Percentiles rank a stretch among this genome's conserved stretches.
phyloP scores from a whole-genome alignment of 2,113 vertebrate species.

The Prionailurus viverrinus region DNA sequence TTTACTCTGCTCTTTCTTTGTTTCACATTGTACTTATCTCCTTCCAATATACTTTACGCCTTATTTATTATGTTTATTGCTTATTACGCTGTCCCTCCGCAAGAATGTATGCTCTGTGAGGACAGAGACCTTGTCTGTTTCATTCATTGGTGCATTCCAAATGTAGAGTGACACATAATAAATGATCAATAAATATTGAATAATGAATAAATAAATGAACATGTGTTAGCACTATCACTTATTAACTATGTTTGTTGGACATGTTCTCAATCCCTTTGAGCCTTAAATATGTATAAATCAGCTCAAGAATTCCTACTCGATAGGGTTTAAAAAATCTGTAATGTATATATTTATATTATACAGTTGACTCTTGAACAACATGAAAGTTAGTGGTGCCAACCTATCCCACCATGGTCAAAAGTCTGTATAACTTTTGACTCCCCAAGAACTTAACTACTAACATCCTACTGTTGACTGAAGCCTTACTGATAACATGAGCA shows the following conservation, averaged over 20 bases:
- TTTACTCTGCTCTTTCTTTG: neutral
- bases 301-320: neutral
- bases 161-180: neutral
- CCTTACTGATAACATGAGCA: neutral
- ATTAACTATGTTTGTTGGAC: neutral
- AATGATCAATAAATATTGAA: neutral
- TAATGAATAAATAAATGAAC: neutral
- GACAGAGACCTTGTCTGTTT: neutral
- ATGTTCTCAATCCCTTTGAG: neutral
- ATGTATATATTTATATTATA: neutral
- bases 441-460: neutral
- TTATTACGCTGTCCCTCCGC: neutral
- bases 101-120: neutral
- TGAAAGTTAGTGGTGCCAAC: neutral
- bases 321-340: neutral
- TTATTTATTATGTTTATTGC: neutral
- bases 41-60: neutral
- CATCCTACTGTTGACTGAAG: neutral
- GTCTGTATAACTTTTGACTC: neutral
- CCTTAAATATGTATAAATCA: neutral
- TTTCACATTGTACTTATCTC: neutral
- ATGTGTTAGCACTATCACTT: neutral
- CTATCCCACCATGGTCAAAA: neutral
- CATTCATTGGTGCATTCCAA: neutral
- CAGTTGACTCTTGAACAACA: neutral